Evolutionary conservation across 2,113 vertebrate genomes (phyloP).

Genomic region (Cavia aperea): DNA sequence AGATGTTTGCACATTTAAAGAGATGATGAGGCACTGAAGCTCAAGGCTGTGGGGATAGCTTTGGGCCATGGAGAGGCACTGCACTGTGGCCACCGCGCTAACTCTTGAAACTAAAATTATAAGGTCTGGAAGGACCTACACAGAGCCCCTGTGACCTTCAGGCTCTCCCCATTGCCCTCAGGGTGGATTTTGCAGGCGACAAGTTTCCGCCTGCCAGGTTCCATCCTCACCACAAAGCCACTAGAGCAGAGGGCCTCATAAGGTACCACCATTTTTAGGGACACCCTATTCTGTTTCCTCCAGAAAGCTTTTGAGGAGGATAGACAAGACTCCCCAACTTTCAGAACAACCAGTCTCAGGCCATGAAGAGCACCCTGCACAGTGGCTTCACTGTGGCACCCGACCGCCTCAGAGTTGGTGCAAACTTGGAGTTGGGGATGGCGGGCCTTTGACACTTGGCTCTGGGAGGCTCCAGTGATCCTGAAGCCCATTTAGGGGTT

Average conservation of each 20-base stretch:
- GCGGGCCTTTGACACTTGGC: neutral
- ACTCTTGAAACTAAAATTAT: neutral
- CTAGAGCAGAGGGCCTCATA: neutral
- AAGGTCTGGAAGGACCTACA: neutral
- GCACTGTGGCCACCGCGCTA: neutral
- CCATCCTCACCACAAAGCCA: neutral
- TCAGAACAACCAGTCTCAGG: neutral
- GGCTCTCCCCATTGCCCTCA: neutral
- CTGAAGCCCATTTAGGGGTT: neutral
- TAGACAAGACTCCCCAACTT: neutral
- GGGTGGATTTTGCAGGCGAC: neutral
- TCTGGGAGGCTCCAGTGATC: neutral
- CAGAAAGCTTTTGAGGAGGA: neutral
- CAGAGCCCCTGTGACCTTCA: neutral
- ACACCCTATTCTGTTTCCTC: neutral
- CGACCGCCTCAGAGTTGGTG: rapidly evolving
- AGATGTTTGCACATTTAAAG: neutral
- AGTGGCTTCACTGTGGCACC: neutral
- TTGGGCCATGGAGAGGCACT: neutral
- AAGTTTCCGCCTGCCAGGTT: neutral
- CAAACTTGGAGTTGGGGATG: neutral
- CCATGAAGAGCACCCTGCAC: neutral
- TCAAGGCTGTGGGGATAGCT: neutral
- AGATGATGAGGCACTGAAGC: neutral
- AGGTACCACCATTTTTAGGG: neutral